Evolutionary conservation across 2,797 vertebrate species (phyloP).

Genomic region (Alauda arvensis): DNA sequence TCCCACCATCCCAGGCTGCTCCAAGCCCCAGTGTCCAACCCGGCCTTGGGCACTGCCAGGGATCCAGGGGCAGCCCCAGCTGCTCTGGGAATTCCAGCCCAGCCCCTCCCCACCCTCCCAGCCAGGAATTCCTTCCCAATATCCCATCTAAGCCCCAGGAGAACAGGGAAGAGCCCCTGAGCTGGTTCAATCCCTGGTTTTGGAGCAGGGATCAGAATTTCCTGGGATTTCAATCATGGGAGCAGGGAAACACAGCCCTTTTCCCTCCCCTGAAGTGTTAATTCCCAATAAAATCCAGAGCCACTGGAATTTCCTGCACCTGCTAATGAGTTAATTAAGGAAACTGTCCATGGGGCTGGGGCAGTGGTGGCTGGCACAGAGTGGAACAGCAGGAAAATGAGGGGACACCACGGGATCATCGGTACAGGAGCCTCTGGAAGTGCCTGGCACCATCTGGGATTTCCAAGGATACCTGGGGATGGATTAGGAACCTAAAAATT

Average conservation of each 20-base stretch:
- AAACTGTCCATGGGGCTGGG: not conserved
- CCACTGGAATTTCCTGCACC: not conserved
- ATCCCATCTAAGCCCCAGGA: not conserved
- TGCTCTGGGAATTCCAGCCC: not conserved
- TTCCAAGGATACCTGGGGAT: not conserved
- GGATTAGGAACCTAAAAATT: not conserved
- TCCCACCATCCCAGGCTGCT: accelerated
- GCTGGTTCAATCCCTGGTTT: not conserved
- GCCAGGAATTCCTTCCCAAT: not conserved
- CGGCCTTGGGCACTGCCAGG: not conserved
- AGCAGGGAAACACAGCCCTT: not conserved
- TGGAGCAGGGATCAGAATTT: not conserved
- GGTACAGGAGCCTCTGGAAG: not conserved
- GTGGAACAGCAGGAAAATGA: not conserved
- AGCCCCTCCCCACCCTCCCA: accelerated
- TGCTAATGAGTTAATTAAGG: not conserved
- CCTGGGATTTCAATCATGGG: accelerated
- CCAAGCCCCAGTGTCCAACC: not conserved
- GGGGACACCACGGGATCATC: accelerated
- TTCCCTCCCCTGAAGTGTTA: not conserved
- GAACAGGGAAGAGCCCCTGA: not conserved
- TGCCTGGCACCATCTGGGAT: not conserved
- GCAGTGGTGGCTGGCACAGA: not conserved
- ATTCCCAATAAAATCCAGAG: not conserved
- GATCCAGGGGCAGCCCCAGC: not conserved